Conservation (phyloP, 2,888 invertebrate genomes). For the Acanthosoma haemorrhoidale region DNA sequence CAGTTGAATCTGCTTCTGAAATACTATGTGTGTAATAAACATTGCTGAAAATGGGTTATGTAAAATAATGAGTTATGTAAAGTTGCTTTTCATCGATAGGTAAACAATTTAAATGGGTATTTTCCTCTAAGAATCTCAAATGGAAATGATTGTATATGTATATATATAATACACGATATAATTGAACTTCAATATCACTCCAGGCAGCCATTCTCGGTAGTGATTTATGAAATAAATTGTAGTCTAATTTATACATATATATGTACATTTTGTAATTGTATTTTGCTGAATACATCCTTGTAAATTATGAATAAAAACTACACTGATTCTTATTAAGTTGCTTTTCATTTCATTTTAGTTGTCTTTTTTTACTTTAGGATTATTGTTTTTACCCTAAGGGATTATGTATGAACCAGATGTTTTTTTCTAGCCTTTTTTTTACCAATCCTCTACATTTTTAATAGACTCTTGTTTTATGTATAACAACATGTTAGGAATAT, state of each 20-base stretch:
- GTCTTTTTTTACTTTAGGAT: neutral
- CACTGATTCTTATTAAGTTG: conserved; percentile 10
- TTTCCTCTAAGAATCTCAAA: conserved; percentile 5
- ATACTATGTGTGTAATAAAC: conserved; percentile 19
- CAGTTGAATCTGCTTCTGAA: conserved; percentile 28
- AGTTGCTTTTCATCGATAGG: conserved; percentile 15
- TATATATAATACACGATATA: conserved; percentile 19
- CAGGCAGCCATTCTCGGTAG: conserved; percentile 45
- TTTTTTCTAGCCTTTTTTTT: too few relatives aligned
- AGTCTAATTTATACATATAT: conserved; percentile 7
- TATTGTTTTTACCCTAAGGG: neutral
- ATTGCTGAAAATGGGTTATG: conserved; percentile 20
- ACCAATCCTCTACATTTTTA: too few relatives aligned
- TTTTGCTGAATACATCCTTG: conserved; percentile 20
- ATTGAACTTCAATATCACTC: conserved; percentile 45
- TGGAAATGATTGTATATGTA: conserved; percentile 15
- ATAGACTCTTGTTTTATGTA: too few relatives aligned
- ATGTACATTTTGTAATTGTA: conserved; percentile 28
- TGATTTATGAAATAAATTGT: conserved; percentile 21
- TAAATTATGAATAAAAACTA: conserved; percentile 27
- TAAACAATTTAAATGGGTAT: neutral
- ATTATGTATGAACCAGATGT: too few relatives aligned
- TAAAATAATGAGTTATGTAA: conserved; percentile 13
- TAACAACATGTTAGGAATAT: too few relatives aligned
- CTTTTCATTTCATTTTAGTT: conserved; percentile 23